These are phyloP conservation scores for Planiliza haematocheilus DNA, from an alignment of 2,113 vertebrate species.

Conservation along the genomic window DNA sequence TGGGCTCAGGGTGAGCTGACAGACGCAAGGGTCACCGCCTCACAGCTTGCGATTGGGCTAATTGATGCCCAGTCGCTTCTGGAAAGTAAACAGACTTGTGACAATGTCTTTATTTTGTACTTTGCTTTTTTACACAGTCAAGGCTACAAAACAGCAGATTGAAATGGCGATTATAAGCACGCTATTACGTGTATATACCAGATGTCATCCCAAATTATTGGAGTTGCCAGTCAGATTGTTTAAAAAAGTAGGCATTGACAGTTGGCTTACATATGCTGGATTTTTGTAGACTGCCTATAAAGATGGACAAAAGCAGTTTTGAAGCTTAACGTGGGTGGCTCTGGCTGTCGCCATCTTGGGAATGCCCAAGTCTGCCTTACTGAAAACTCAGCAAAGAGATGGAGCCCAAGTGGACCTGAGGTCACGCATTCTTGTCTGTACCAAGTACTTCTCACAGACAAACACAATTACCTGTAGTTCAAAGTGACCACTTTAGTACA, in stretches of 20 bases:
- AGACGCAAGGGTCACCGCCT: constrained; percentile 61
- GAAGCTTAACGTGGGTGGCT: too few species aligned
- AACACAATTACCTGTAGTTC: too few species aligned
- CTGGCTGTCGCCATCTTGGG: too few species aligned
- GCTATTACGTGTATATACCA: not conserved
- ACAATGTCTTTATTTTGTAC: constrained; percentile 54
- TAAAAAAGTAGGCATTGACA: too few species aligned
- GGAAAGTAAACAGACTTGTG: constrained; percentile 46
- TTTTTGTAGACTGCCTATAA: not conserved
- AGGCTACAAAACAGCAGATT: not conserved
- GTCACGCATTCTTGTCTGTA: too few species aligned
- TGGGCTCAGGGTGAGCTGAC: constrained; percentile 48
- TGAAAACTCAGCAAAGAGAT: too few species aligned
- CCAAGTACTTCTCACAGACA: too few species aligned
- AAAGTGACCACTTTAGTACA: too few species aligned
- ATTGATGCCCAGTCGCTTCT: constrained; percentile 64
- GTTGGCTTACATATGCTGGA: not conserved
- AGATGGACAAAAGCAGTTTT: too few species aligned
- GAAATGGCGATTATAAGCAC: not conserved
- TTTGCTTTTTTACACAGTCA: constrained; percentile 5
- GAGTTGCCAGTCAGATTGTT: not conserved
- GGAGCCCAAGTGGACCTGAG: too few species aligned
- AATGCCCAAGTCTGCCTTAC: too few species aligned
- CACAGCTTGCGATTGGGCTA: constrained; percentile 66
- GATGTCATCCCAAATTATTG: not conserved